Base-by-base conservation (phyloP, 1,140 invertebrate genomes). In the Dendroctonus ponderosae region DNA sequence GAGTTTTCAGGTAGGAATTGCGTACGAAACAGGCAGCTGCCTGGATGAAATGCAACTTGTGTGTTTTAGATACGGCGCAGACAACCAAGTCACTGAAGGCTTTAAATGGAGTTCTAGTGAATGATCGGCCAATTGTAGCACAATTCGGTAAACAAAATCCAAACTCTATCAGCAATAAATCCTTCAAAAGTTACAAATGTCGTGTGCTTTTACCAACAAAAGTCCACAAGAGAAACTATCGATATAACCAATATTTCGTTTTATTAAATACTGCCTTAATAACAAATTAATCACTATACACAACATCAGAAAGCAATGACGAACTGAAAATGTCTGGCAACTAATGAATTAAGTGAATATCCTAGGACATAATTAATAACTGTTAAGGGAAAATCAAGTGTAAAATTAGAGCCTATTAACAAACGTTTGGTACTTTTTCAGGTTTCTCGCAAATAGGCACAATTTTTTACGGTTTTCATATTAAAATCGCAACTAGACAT, bases 1-100 rank as follows among this genome's bases (percentile, higher is more conserved):
- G 80, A 79, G 53, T 84, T 85, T 75, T 52, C 71, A 60, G 73
- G 83, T 85, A 79, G 77, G 76, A 67, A 12, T 63, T 44, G n/a
- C 9, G 7, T 44, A 58, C 26, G 41, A 11, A 15, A 8, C 7
- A 4, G 8, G 43, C 12, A 46, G 43, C 8, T 11, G 12, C 43
- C 43, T 46, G 12, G 1, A 46, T 11, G 5, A 46, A 12, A 11
- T 46, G 5, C 11, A 38, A 56, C 26, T 9, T 5, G 12, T 68
- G 48, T 41, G 42, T 62, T 68, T 41, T 62, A 74, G 73, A 70
- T 68, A 54, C 70, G 68, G 65, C 71, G 58, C 66, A 51, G 14
- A 75, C 79, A 11, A 48, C 59, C 12, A 26, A 68, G 60, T 75
- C 74, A 26, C 71, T 80, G 48, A 62, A 77, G 7, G 62, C 73